Evolutionary conservation across 2,888 invertebrate genomes (phyloP).

Genomic region (Flexamia atlantica): DNA sequence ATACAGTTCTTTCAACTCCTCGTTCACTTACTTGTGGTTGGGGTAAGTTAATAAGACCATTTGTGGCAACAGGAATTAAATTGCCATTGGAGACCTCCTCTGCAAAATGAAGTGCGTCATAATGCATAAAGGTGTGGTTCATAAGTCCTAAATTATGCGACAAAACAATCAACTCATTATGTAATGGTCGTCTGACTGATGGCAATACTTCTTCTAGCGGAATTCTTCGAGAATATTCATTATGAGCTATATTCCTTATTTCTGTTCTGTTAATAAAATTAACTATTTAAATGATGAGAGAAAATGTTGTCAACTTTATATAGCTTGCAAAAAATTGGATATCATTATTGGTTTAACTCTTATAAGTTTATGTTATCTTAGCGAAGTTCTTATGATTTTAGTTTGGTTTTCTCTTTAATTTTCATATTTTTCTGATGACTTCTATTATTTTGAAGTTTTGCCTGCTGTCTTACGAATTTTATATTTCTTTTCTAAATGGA

Average conservation of each 20-base stretch:
- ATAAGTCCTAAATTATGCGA: neutral
- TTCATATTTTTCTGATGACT: too few relatives aligned
- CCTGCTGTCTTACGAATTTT: too few relatives aligned
- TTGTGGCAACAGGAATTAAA: conserved; percentile 54
- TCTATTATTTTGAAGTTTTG: too few relatives aligned
- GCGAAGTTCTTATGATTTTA: too few relatives aligned
- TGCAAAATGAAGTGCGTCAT: conserved; percentile 44
- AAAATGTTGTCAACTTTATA: too few relatives aligned
- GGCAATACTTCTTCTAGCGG: neutral
- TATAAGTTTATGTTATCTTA: too few relatives aligned
- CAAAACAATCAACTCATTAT: neutral
- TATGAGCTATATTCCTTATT: neutral
- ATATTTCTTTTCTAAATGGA: too few relatives aligned
- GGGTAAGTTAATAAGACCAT: conserved; percentile 42
- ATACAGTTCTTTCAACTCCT: conserved; percentile 23
- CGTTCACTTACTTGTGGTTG: conserved; percentile 51
- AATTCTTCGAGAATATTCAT: neutral
- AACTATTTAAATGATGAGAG: too few relatives aligned
- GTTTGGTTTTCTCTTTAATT: too few relatives aligned
- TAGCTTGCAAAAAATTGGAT: too few relatives aligned
- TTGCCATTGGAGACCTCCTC: conserved; percentile 38
- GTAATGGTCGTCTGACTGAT: neutral
- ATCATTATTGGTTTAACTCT: too few relatives aligned
- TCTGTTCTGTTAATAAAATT: neutral
- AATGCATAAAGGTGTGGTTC: conserved; percentile 33